phyloP scores from a whole-genome alignment of 2,888 invertebrate genomes.

The Stenolophus ochropezus region DNA sequence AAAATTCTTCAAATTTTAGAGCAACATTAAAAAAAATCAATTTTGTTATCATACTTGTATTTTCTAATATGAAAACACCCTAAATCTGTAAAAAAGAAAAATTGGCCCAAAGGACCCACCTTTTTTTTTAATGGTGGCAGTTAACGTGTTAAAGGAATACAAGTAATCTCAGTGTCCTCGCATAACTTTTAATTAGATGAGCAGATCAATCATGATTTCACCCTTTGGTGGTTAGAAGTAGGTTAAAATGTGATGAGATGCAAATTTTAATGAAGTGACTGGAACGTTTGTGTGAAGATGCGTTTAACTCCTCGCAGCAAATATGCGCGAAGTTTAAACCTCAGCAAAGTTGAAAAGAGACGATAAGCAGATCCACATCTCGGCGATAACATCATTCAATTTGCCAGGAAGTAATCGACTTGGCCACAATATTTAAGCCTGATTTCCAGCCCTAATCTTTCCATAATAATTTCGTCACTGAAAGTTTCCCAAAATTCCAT shows the following conservation, averaged over 20 bases:
- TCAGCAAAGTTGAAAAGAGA: slow-evolving; percentile 10
- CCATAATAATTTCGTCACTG: slow-evolving; percentile 22
- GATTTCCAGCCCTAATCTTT: slow-evolving; percentile 4
- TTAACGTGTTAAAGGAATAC: too few species aligned
- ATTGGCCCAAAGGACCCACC: too few species aligned
- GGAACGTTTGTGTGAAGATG: slow-evolving; percentile 4
- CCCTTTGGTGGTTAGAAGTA: too few species aligned
- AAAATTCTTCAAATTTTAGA: too few species aligned
- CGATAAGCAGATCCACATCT: slow-evolving; percentile 7
- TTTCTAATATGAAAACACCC: too few species aligned
- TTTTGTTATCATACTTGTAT: too few species aligned
- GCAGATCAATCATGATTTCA: too few species aligned
- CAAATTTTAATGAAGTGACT: slow-evolving; percentile 12
- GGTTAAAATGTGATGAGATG: slow-evolving; percentile 8
- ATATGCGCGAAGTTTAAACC: slow-evolving; percentile 6
- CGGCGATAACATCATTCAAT: slow-evolving; percentile 26
- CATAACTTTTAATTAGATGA: too few species aligned
- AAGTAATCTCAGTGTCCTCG: too few species aligned
- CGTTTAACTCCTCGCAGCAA: slow-evolving; percentile 13
- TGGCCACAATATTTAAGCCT: slow-evolving; percentile 36
- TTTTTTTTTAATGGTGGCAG: too few species aligned
- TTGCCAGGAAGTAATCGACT: slow-evolving; percentile 26
- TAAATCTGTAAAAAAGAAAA: too few species aligned
- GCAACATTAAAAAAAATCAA: too few species aligned
- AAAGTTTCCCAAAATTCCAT: slow-evolving; percentile 10